These are phyloP conservation scores for Drosophila jambulina DNA, from an alignment of 1,140 invertebrate species.

Conservation along the genomic window DNA sequence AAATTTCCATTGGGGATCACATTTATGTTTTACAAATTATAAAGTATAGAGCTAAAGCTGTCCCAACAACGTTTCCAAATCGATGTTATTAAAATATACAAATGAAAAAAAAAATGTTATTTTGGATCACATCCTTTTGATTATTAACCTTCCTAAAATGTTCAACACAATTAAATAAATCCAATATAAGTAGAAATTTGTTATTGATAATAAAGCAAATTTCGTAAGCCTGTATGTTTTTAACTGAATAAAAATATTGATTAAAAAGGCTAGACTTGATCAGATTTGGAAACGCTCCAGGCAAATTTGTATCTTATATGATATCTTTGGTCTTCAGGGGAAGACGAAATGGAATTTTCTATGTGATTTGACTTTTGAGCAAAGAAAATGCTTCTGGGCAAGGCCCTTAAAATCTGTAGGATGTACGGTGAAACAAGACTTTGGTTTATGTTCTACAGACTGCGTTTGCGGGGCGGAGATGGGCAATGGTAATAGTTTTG, in stretches of 20 bases:
- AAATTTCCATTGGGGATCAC: conserved; percentile 58
- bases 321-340: conserved; percentile 35
- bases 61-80: conserved; percentile 1
- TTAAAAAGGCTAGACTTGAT: background rate
- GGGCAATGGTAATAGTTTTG: conserved; percentile 31
- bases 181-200: background rate
- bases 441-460: background rate
- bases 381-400: conserved; percentile 23
- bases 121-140: too few relatives aligned
- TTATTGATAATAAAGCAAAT: too few relatives aligned
- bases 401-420: background rate
- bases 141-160: background rate
- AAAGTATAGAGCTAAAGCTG: conserved; percentile 41
- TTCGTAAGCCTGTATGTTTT: background rate
- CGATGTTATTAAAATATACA: background rate
- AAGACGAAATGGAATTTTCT: conserved; percentile 50
- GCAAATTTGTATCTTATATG: conserved; percentile 15
- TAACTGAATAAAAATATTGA: background rate
- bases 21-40: conserved; percentile 64
- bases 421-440: background rate
- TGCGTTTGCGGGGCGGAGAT: conserved; percentile 3
- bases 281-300: conserved; percentile 2
- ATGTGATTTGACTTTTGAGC: conserved; percentile 47
- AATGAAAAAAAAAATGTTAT: background rate
- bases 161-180: background rate